Percentiles rank a stretch among this genome's conserved stretches.
Conservation (phyloP, 2,113 vertebrate species). For the Gracilinanus agilis region DNA sequence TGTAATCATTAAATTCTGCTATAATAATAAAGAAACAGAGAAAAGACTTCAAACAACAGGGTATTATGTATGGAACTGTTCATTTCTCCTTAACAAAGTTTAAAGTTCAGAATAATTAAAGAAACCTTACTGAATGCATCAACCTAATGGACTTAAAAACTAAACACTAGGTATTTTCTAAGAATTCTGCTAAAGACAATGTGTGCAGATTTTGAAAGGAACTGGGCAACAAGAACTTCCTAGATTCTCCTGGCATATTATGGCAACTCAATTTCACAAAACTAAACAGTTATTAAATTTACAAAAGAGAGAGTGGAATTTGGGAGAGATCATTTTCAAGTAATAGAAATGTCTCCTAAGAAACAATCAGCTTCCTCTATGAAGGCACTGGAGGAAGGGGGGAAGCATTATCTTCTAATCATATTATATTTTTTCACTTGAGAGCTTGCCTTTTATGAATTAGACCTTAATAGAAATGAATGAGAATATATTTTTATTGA, state of each 20-base stretch:
- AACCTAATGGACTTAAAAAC: constrained; percentile 56
- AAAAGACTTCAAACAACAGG: constrained; percentile 61
- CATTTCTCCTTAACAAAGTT: constrained; percentile 68
- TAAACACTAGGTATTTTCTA: constrained; percentile 38
- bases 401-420: neutral
- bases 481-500: constrained; percentile 24
- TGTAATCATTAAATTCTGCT: constrained; percentile 74
- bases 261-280: constrained; percentile 33
- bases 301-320: constrained; percentile 35
- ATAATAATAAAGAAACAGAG: constrained; percentile 69
- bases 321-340: constrained; percentile 31
- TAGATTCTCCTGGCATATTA: neutral
- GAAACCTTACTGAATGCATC: constrained; percentile 45
- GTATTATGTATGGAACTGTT: constrained; percentile 68
- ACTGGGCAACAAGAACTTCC: neutral
- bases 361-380: constrained; percentile 11
- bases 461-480: constrained; percentile 18
- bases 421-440: constrained; percentile 39
- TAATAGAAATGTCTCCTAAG: constrained; percentile 38
- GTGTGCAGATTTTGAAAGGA: neutral
- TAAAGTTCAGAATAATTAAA: constrained; percentile 30
- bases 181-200: neutral
- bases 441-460: constrained; percentile 32
- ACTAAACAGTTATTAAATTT: constrained; percentile 29
- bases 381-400: neutral